phyloP scores from a whole-genome alignment of 2,113 vertebrate species.

The Mus pahari region DNA sequence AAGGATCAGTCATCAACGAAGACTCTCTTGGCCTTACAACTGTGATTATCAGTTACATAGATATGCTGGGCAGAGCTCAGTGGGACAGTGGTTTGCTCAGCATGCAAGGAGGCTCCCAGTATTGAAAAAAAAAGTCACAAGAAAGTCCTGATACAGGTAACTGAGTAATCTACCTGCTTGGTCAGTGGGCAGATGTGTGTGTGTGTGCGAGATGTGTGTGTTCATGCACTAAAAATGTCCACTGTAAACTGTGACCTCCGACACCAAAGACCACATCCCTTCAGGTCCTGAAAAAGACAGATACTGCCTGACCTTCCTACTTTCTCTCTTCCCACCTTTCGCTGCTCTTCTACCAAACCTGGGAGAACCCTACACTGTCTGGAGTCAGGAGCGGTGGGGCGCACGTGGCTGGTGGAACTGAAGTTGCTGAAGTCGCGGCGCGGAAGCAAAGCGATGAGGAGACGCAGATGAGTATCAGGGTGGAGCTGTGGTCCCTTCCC shows the following conservation, averaged over 20 bases:
- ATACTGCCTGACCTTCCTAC: neutral
- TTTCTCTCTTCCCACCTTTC: neutral
- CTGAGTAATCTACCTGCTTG: neutral
- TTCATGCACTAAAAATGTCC: neutral
- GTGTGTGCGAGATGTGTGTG: neutral
- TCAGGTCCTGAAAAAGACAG: neutral
- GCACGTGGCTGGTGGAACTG: neutral
- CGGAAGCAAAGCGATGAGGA: neutral
- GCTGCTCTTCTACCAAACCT: neutral
- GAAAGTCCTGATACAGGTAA: neutral
- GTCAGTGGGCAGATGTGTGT: neutral
- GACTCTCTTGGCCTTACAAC: neutral
- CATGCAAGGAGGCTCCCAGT: neutral
- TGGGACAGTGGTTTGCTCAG: neutral
- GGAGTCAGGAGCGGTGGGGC: neutral
- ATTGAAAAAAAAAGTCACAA: neutral
- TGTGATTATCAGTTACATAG: neutral
- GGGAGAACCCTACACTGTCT: neutral
- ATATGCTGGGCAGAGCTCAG: neutral
- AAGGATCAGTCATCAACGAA: neutral
- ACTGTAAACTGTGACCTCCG: neutral
- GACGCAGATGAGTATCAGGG: neutral
- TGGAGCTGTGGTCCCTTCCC: neutral
- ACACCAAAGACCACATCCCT: neutral
- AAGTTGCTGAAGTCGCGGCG: neutral